Percentiles rank a stretch among this genome's conserved stretches.
Evolutionary conservation across 2,797 vertebrate genomes (phyloP).

Genomic region (Oophaga sylvatica): DNA sequence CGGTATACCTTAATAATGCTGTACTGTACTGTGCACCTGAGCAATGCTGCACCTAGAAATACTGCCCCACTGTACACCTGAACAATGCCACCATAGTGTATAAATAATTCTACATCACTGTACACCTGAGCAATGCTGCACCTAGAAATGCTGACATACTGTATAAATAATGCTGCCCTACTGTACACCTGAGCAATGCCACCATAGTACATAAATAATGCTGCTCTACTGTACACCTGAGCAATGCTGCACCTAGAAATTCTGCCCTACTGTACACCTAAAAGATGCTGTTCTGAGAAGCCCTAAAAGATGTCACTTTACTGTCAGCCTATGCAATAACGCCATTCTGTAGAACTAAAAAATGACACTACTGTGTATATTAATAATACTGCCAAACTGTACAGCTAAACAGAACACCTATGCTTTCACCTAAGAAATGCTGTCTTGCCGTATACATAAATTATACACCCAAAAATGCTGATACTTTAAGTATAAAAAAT

Average conservation of each 20-base stretch:
- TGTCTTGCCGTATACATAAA: not conserved
- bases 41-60: not conserved
- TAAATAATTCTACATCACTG: not conserved
- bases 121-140: not conserved
- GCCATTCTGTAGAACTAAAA: not conserved
- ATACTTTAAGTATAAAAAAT: too few species aligned
- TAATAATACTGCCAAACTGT: not conserved
- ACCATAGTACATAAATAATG: not conserved
- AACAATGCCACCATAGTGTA: not conserved
- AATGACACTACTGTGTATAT: not conserved
- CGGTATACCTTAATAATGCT: not conserved
- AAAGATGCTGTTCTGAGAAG: not conserved
- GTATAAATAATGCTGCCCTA: not conserved
- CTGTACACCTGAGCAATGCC: not conserved
- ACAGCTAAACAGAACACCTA: not conserved
- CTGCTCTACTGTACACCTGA: not conserved
- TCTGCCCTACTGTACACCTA: not conserved
- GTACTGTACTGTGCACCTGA: not conserved
- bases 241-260: not conserved
- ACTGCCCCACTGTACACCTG: not conserved
- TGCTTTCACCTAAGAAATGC: not conserved
- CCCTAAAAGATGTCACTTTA: not conserved
- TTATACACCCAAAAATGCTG: too few species aligned
- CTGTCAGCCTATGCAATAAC: not conserved
- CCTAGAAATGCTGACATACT: not conserved